Conservation (phyloP, 2,113 vertebrate species). For the Nothobranchius furzeri region DNA sequence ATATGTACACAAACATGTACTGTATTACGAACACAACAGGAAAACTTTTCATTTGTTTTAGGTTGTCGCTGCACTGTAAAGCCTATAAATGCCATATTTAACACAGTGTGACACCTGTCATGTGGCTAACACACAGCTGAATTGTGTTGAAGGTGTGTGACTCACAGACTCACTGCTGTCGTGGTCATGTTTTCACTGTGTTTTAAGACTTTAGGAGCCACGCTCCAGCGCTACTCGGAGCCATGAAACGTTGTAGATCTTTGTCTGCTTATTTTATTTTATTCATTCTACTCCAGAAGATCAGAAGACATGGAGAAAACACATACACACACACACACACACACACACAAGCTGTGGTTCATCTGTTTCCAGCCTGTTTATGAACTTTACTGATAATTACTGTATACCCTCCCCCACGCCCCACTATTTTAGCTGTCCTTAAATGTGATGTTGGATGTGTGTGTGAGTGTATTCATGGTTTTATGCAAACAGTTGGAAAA, state of each 20-base stretch:
- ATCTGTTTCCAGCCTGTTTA: conserved; percentile 48
- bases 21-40: conserved; percentile 66
- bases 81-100: conserved; percentile 59
- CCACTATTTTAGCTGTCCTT: conserved; percentile 48
- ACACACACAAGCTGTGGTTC: conserved; percentile 32
- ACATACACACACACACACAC: conserved; percentile 1
- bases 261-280: conserved; percentile 21
- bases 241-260: conserved; percentile 37
- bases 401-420: conserved; percentile 30
- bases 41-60: conserved; percentile 47
- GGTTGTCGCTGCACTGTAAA: conserved; percentile 64
- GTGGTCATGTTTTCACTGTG: conserved; percentile 35
- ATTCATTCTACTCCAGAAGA: conserved; percentile 6
- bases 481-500: conserved; percentile 37
- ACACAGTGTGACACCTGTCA: conserved; percentile 60
- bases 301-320: conserved; percentile 14
- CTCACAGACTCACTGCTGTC: conserved; percentile 31
- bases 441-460: conserved; percentile 64
- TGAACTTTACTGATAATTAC: conserved; percentile 41
- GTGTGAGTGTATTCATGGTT: conserved; percentile 44
- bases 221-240: conserved; percentile 29
- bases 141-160: conserved; percentile 56
- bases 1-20: conserved; percentile 62
- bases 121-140: conserved; percentile 64
- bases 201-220: conserved; percentile 35